Evolutionary conservation across 2,113 vertebrate genomes (phyloP), one percentile per base, ranked within the genome.

Genomic region (Nymphicus hollandicus): DNA sequence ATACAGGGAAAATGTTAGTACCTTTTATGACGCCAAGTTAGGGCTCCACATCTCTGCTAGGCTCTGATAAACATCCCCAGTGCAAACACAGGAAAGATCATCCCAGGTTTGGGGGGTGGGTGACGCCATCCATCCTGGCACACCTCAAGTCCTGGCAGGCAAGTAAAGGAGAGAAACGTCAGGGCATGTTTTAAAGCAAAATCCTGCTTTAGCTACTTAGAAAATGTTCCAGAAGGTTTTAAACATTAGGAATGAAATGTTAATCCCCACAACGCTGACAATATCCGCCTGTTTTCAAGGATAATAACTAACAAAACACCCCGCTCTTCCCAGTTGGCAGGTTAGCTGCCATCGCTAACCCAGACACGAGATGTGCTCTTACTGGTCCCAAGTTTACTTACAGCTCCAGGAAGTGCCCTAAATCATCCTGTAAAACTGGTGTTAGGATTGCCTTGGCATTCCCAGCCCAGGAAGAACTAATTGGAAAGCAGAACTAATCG

Each of bases 61-160:
- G n/a, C 64, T 79, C 79, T 81, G 95, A n/a, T 70, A 89, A 89
- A 91, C 94, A 81, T 29, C 79, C 47, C 78, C 79, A 86, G 76
- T 1, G 68, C 82, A 96, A 95, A 95, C 92, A 96, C 37, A 39
- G 20, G 9, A 24, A 31, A 81, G 95, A 88, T 91, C 93, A 92
- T 2, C 43, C 64, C 19, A 53, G 93, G 92, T 81, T 39, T 73
- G 93, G 52, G 70, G 63, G 65, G 53, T 53, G 10, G 2, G 71
- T 94, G 95, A 94, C 80, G 13, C 65, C 82, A 68, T 35, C 85
- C 55, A 60, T 37, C 35, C 71, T 94, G 95, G 93, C 89, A 93
- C 35, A 31, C 2, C 73, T 28, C 43, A 1, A 0, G 6, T 60
- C 86, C 91, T 71, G 89, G 52, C 77, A 89, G 47, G 56, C 58